Evolutionary conservation across 2,888 invertebrate species (phyloP).

Genomic region (Deilephila elpenor): DNA sequence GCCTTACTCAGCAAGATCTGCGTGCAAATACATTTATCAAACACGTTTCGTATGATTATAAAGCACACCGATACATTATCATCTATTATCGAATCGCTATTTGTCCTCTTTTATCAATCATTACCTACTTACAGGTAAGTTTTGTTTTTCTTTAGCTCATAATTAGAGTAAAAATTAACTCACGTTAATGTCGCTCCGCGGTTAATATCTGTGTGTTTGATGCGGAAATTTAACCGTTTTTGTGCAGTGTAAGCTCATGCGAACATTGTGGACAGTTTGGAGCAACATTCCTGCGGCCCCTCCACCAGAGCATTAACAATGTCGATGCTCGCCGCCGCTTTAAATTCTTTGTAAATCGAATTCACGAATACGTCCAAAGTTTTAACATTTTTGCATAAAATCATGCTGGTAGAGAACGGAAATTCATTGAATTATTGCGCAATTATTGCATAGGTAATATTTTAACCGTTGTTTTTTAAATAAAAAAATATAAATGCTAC

Average conservation of each 20-base stretch:
- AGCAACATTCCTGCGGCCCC: not conserved
- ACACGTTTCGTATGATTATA: not conserved
- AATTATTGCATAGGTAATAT: too few species aligned
- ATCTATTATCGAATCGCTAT: not conserved
- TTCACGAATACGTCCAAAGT: too few species aligned
- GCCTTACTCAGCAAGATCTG: constrained; percentile 55
- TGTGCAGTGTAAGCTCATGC: not conserved
- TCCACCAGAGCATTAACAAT: not conserved
- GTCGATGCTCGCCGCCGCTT: not conserved
- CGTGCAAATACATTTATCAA: not conserved
- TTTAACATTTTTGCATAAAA: too few species aligned
- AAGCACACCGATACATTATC: not conserved
- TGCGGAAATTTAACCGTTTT: not conserved
- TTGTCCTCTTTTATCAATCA: not conserved
- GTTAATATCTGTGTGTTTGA: too few species aligned
- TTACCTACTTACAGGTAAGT: not conserved
- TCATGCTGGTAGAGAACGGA: too few species aligned
- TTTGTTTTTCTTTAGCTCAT: too few species aligned
- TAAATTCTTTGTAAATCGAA: not conserved
- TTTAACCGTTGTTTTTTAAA: too few species aligned
- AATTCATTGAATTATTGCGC: too few species aligned
- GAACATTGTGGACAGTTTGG: not conserved
- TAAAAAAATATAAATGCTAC: too few species aligned
- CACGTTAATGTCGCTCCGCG: too few species aligned
- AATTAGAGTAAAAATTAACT: too few species aligned